Percentiles rank a stretch among this genome's conserved stretches.
Evolutionary conservation across 2,797 vertebrate species (phyloP).

Genomic region (Spinus olivaceus): DNA sequence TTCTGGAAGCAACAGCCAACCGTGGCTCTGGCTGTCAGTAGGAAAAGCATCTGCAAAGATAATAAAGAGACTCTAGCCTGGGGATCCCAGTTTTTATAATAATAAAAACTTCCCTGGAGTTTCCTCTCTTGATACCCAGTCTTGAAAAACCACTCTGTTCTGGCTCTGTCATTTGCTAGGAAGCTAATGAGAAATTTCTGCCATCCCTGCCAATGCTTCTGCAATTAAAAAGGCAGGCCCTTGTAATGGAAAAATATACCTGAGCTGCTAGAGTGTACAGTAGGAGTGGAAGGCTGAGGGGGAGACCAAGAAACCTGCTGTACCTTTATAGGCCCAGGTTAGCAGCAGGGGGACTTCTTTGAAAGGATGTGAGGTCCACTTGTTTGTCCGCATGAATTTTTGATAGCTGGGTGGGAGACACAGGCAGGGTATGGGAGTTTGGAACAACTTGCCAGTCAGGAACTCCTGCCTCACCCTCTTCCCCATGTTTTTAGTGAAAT

Average conservation of each 20-base stretch:
- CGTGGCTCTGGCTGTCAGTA: not conserved
- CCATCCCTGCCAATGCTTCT: not conserved
- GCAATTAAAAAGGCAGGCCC: not conserved
- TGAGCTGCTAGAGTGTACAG: not conserved
- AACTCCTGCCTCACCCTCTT: not conserved
- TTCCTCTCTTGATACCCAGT: not conserved
- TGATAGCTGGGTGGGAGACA: not conserved
- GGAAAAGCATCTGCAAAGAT: not conserved
- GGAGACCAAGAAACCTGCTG: not conserved
- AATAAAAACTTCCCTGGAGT: not conserved
- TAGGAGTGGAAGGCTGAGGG: not conserved
- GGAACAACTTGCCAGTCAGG: not conserved
- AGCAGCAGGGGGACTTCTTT: not conserved
- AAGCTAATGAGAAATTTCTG: not conserved
- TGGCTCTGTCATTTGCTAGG: not conserved
- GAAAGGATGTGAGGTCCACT: rapidly evolving
- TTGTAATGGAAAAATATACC: not conserved
- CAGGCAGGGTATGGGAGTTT: not conserved
- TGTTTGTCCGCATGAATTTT: not conserved
- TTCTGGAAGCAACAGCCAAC: not conserved
- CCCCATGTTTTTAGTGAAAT: not conserved
- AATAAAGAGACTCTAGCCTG: not conserved
- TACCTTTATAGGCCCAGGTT: not conserved
- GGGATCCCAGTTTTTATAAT: not conserved
- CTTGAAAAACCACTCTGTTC: not conserved